Conservation (phyloP, 2,113 vertebrate genomes). For the Carassius carassius region DNA sequence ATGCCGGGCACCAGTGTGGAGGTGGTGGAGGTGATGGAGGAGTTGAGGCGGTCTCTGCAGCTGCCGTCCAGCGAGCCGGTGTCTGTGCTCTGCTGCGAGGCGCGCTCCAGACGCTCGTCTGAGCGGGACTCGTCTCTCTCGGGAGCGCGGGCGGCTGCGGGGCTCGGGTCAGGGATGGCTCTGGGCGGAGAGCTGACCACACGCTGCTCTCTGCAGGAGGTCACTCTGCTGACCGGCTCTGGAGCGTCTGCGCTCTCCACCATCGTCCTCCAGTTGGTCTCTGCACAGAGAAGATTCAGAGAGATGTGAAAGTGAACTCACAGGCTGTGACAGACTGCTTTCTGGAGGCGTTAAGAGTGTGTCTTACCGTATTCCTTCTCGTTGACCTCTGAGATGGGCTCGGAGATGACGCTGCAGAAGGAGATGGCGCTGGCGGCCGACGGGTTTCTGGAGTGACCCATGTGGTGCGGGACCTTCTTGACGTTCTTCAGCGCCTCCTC, state of each 20-base stretch:
- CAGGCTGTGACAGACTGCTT: too few relatives aligned
- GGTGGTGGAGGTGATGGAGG: slow-evolving; percentile 96
- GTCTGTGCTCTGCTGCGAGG: slow-evolving; percentile 96
- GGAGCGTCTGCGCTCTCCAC: slow-evolving; percentile 89
- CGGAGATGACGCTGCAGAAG: slow-evolving; percentile 98
- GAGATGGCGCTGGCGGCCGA: slow-evolving; percentile 97
- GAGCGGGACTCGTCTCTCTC: slow-evolving; percentile 86
- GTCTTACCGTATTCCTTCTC: too few relatives aligned
- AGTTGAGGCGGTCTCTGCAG: slow-evolving; percentile 89
- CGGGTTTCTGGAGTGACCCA: slow-evolving; percentile 97
- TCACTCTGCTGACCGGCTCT: slow-evolving; percentile 77
- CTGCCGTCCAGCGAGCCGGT: slow-evolving; percentile 94
- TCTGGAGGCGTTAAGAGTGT: too few relatives aligned
- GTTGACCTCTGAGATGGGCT: slow-evolving; percentile 86
- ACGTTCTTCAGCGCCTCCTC: slow-evolving; percentile 93
- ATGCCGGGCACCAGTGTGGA: slow-evolving; percentile 97
- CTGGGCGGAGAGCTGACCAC: slow-evolving; percentile 39
- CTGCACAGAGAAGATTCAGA: slow-evolving; percentile 64
- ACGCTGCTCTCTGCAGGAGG: slow-evolving; percentile 55
- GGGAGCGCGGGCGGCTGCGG: background rate
- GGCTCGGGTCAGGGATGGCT: slow-evolving; percentile 49
- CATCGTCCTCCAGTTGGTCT: slow-evolving; percentile 98
- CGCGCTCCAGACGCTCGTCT: slow-evolving; percentile 93
- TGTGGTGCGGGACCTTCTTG: slow-evolving; percentile 93
- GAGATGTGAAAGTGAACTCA: too few relatives aligned